Percentiles rank a stretch among this genome's conserved stretches.
Evolutionary conservation across 2,113 vertebrate species (phyloP).

Genomic region (Girardinichthys multiradiatus): DNA sequence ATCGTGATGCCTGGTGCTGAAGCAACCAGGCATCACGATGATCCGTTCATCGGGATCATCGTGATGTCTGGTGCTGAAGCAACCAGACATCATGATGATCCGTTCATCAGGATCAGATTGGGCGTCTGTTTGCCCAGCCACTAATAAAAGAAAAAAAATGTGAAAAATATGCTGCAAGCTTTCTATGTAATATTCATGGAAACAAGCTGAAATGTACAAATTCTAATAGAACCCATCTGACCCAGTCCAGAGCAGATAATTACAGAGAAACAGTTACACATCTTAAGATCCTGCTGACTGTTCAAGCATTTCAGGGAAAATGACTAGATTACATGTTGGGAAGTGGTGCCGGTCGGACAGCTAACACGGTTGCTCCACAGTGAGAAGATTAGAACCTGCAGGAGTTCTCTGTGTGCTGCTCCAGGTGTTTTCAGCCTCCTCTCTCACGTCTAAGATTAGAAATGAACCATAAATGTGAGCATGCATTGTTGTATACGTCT

Average conservation of each 20-base stretch:
- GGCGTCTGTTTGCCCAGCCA: background rate
- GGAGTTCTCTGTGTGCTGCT: too few species aligned
- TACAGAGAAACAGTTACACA: background rate
- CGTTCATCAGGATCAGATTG: background rate
- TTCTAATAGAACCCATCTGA: too few species aligned
- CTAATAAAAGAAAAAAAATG: too few species aligned
- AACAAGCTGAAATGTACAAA: background rate
- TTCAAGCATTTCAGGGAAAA: background rate
- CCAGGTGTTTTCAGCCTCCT: background rate
- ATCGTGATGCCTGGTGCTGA: too few species aligned
- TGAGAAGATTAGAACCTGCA: too few species aligned
- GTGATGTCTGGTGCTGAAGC: too few species aligned
- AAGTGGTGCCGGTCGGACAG: background rate
- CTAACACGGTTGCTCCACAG: too few species aligned
- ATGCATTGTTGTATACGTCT: background rate
- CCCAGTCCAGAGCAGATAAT: too few species aligned
- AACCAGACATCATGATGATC: background rate
- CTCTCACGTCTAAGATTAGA: background rate
- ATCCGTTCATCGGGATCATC: background rate
- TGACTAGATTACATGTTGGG: background rate
- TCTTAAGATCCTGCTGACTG: background rate
- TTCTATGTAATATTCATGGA: background rate
- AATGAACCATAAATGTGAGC: background rate
- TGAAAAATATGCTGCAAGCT: too few species aligned
- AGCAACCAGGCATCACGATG: too few species aligned